Conservation (phyloP, 2,113 vertebrate species). For the Typhlomys cinereus region DNA sequence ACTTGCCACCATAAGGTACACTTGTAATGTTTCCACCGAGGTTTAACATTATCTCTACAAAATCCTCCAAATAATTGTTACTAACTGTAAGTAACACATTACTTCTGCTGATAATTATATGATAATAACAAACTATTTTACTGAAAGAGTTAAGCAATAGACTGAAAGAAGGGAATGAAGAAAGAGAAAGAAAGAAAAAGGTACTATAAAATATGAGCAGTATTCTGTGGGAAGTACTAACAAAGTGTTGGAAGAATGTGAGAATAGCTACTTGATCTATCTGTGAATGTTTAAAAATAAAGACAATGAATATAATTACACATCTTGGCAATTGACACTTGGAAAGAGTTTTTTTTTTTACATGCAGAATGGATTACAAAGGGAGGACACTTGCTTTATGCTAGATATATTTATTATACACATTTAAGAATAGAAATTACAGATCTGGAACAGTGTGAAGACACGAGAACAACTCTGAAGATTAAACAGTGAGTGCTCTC, state of each 20-base stretch:
- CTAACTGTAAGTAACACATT: neutral
- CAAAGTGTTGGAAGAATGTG: neutral
- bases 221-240: neutral
- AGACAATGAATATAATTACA: neutral
- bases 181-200: neutral
- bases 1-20: neutral
- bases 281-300: neutral
- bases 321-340: neutral
- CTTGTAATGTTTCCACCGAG: neutral
- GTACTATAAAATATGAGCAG: neutral
- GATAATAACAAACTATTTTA: neutral
- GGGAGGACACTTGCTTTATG: neutral
- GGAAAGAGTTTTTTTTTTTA: conserved; percentile 5
- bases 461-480: neutral
- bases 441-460: neutral
- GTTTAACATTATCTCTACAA: neutral
- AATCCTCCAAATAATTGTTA: neutral
- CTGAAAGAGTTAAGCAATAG: neutral
- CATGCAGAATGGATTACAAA: neutral
- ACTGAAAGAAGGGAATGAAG: rapidly evolving
- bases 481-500: neutral
- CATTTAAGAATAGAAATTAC: neutral
- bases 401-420: neutral
- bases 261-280: neutral
- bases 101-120: neutral